Base-by-base conservation (phyloP, 2,797 vertebrate species). In the Leptoclinus maculatus region DNA sequence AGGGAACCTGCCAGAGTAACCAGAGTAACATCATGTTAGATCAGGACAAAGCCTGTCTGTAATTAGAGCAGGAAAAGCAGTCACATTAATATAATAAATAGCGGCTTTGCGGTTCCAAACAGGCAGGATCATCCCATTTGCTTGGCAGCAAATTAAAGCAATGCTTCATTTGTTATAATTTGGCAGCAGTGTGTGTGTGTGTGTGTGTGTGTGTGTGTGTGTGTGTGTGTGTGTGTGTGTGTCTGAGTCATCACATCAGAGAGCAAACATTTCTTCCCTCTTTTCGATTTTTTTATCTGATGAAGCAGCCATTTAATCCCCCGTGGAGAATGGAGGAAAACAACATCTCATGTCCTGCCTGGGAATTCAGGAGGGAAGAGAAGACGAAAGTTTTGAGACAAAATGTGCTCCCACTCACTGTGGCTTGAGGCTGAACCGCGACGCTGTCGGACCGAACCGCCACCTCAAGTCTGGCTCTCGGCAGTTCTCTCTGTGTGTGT, bases 211-310 rank as follows among this genome's bases (percentile, higher is more conserved):
- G n/a, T n/a, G n/a, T n/a, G n/a, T n/a, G 32, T 34, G 32, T 34
- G 34, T 34, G 34, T 36, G 34, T 3, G 32, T 34, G 32, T 34
- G 34, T 34, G 34, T 36, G 34, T 3, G 34, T 63, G 63, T 27
- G 66, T 80, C 59, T 84, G 85, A 88, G 77, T 86, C 88, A 87
- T 79, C 29, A 43, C 66, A 56, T 34, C 47, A 58, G 34, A 76
- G 41, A 81, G 69, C 23, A 78, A 83, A 76, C 21, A 29, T 39
- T 74, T 29, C 63, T 60, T 74, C 5, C n/a, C 7, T 67, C 19
- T 51, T 19, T 58, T 63, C 75, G 36, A 75, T 80, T 17, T 59
- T 54, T 65, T 59, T 38, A 79, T 81, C 65, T 58, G 70, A 63
- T 58, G 75, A 57, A 83, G 67, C 59, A 78, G 63, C 41, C 60